Percentiles rank a stretch among this genome's conserved stretches.
These are phyloP conservation scores for Drosophila ustulata DNA, from an alignment of 2,888 invertebrate genomes.

Conservation along the genomic window DNA sequence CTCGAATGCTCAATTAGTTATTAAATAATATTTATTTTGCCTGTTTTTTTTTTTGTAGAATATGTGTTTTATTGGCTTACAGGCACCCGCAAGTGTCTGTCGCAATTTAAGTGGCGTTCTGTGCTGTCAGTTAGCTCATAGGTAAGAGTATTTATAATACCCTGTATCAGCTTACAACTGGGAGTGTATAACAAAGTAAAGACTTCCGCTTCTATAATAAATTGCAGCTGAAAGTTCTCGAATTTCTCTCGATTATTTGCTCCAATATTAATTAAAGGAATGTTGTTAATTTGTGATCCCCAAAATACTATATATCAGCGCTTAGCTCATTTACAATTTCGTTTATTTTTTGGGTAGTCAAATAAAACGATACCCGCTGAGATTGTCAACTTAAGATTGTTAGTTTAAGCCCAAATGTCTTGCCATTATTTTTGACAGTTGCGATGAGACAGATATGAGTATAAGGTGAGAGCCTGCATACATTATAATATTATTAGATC, in stretches of 20 bases:
- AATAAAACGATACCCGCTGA: not conserved
- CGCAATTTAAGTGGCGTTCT: slow-evolving; percentile 65
- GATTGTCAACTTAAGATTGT: not conserved
- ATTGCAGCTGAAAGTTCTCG: not conserved
- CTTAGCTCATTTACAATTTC: not conserved
- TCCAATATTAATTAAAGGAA: not conserved
- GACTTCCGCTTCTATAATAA: not conserved
- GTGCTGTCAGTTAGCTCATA: slow-evolving; percentile 59
- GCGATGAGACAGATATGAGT: not conserved
- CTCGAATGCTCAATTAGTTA: slow-evolving; percentile 71
- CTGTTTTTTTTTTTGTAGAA: slow-evolving; percentile 26
- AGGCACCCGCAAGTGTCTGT: slow-evolving; percentile 50
- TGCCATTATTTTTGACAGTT: not conserved
- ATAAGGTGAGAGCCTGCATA: not conserved
- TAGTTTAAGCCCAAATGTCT: not conserved
- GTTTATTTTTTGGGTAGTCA: not conserved
- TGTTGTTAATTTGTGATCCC: not conserved
- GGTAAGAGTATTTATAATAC: slow-evolving; percentile 34
- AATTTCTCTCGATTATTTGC: not conserved
- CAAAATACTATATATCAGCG: not conserved
- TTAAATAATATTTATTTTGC: slow-evolving; percentile 68
- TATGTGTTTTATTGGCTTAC: slow-evolving; percentile 40
- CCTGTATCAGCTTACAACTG: slow-evolving; percentile 17
- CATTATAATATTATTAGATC: slow-evolving; percentile 7
- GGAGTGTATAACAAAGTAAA: not conserved